Evolutionary conservation across 2,113 vertebrate species (phyloP).

Genomic region (Chiloscyllium plagiosum): DNA sequence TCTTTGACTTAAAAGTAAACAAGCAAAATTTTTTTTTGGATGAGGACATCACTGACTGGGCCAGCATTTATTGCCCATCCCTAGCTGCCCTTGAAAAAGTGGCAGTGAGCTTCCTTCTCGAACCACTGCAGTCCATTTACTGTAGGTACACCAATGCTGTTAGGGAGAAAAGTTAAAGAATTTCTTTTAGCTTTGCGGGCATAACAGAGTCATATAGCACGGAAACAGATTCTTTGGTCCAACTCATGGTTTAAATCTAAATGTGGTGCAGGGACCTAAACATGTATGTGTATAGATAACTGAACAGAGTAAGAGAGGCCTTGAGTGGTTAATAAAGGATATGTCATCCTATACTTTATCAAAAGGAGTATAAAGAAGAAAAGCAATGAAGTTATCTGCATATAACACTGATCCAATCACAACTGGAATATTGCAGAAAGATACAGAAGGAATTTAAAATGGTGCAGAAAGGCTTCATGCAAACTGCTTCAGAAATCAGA

Average conservation of each 20-base stretch:
- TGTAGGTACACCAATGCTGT: too few species aligned
- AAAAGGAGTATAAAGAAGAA: background rate
- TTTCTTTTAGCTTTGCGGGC: too few species aligned
- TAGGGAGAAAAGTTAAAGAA: too few species aligned
- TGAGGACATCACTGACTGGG: too few species aligned
- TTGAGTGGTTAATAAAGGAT: background rate
- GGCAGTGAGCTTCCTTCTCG: too few species aligned
- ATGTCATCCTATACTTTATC: background rate
- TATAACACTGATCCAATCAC: background rate
- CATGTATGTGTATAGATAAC: background rate
- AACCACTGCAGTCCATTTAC: too few species aligned
- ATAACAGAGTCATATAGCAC: too few species aligned
- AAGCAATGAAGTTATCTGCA: background rate
- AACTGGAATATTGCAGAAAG: background rate
- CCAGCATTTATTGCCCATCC: too few species aligned
- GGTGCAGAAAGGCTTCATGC: background rate
- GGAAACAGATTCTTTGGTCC: too few species aligned
- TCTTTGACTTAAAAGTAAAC: too few species aligned
- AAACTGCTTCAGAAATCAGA: background rate
- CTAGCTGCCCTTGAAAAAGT: too few species aligned
- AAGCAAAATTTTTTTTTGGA: too few species aligned
- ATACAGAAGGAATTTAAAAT: background rate
- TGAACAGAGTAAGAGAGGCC: background rate
- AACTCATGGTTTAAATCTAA: background rate
- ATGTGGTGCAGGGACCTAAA: background rate